Conservation (phyloP, 2,797 vertebrate genomes). For the Harpagifer antarcticus region DNA sequence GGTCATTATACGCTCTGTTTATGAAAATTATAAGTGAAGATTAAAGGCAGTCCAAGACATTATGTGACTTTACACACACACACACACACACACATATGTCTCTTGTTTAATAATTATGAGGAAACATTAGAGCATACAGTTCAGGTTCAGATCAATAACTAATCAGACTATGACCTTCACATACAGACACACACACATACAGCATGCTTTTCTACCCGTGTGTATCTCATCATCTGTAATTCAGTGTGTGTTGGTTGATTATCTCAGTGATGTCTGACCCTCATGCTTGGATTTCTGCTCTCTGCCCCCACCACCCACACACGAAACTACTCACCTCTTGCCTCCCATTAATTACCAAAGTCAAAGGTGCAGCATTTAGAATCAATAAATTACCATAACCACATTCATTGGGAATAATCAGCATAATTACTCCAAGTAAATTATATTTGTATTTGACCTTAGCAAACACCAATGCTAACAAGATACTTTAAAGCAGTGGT, state of each 20-base stretch:
- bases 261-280: not conserved
- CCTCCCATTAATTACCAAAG: not conserved
- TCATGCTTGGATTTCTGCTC: constrained; percentile 17
- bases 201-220: not conserved
- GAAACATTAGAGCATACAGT: constrained; percentile 53
- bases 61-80: constrained; percentile 16
- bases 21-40: constrained; percentile 36
- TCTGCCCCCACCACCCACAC: constrained; percentile 2
- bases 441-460: not conserved
- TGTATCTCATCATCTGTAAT: constrained; percentile 16
- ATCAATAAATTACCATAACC: constrained; percentile 54
- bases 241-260: constrained; percentile 15
- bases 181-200: constrained; percentile 16
- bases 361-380: constrained; percentile 44
- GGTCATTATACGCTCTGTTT: constrained; percentile 32
- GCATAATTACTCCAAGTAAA: constrained; percentile 43
- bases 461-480: not conserved
- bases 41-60: constrained; percentile 13
- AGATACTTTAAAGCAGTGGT: not conserved
- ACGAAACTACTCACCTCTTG: constrained; percentile 15
- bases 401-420: constrained; percentile 55
- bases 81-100: not conserved
- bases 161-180: constrained; percentile 72
- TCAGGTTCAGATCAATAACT: constrained; percentile 68
- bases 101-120: constrained; percentile 59